phyloP scores from a whole-genome alignment of 2,888 invertebrate genomes.

The Cordilura impudica region DNA sequence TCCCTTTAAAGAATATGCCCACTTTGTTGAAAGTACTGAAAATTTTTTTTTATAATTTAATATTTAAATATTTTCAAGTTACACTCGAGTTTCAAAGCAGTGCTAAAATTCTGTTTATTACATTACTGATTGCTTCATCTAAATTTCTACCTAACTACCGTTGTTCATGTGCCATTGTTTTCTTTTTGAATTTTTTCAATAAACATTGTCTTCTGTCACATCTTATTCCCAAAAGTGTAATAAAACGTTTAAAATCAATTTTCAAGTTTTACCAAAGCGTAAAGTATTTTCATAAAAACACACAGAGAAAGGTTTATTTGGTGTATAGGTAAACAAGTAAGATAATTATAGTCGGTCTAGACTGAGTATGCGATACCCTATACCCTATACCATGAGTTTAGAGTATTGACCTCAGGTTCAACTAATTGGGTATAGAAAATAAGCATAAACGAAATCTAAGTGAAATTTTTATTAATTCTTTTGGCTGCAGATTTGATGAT shows the following conservation, averaged over 20 bases:
- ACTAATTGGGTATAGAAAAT: too few relatives aligned
- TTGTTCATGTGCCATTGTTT: neutral
- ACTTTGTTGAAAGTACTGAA: neutral
- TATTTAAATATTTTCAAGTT: too few relatives aligned
- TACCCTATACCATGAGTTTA: too few relatives aligned
- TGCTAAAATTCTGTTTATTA: neutral
- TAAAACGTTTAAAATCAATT: constrained; percentile 60
- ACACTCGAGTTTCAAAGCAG: too few relatives aligned
- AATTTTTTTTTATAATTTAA: neutral
- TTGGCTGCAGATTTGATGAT: too few relatives aligned
- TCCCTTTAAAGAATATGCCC: too few relatives aligned
- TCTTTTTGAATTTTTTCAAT: too few relatives aligned
- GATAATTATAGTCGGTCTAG: too few relatives aligned
- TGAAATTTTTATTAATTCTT: too few relatives aligned
- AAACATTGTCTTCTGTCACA: neutral
- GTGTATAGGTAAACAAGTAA: constrained; percentile 9
- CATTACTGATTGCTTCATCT: neutral
- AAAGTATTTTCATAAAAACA: neutral
- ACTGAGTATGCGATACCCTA: too few relatives aligned
- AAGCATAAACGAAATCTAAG: too few relatives aligned
- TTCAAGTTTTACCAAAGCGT: constrained; percentile 24
- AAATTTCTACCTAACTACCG: neutral
- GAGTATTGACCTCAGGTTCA: too few relatives aligned
- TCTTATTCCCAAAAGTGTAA: constrained; percentile 46
- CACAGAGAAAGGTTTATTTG: constrained; percentile 2